Conservation (phyloP, 1,140 invertebrate genomes). For the Chlorops oryzae region DNA sequence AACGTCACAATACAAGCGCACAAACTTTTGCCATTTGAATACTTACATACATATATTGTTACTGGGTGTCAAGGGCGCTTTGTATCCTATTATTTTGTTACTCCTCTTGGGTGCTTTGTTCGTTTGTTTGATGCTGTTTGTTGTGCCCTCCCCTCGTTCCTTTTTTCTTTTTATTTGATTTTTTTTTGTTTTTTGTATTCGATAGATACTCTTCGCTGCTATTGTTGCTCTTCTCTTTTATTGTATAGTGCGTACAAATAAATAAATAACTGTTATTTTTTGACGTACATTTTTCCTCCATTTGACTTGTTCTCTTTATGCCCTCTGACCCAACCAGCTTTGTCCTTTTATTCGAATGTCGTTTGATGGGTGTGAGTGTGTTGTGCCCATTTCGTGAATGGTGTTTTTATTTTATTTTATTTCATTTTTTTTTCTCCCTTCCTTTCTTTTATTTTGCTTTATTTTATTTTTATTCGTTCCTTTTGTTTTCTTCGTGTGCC, state of each 20-base stretch:
- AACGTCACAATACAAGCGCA: too few relatives aligned
- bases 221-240: background rate
- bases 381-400: too few relatives aligned
- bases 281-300: conserved; percentile 24
- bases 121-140: conserved; percentile 31
- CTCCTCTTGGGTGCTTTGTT: conserved; percentile 3
- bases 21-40: too few relatives aligned
- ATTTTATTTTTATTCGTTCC: background rate
- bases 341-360: too few relatives aligned
- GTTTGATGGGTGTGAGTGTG: too few relatives aligned
- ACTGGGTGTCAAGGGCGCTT: conserved; percentile 48
- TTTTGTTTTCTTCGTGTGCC: background rate
- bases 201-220: conserved; percentile 12
- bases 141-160: conserved; percentile 18
- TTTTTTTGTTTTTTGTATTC: conserved; percentile 20
- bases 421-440: background rate
- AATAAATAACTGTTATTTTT: conserved; percentile 47
- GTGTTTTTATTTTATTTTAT: conserved; percentile 2
- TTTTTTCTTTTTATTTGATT: conserved; percentile 18
- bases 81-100: conserved; percentile 44
- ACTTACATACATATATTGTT: too few relatives aligned
- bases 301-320: background rate
- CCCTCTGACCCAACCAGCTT: too few relatives aligned
- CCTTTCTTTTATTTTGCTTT: background rate
- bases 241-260: conserved; percentile 25